Evolutionary conservation across 1,140 invertebrate species (phyloP).

Genomic region (Temnothorax longispinosus): DNA sequence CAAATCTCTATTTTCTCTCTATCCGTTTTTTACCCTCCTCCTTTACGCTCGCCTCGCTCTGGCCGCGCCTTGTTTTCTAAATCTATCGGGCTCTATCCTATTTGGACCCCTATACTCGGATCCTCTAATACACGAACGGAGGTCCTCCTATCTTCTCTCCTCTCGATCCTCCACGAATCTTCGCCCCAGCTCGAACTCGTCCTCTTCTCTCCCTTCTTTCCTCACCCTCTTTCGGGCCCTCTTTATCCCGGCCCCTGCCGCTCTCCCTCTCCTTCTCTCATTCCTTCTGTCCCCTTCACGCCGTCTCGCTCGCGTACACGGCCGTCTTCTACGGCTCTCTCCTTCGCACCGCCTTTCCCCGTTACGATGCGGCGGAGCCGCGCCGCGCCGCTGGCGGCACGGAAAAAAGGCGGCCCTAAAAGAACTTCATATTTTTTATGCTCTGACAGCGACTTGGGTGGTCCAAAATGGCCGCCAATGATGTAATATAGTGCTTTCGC

Average conservation of each 20-base stretch:
- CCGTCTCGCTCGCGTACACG: constrained; percentile 48
- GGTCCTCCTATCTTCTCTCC: constrained; percentile 39
- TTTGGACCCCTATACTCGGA: constrained; percentile 44
- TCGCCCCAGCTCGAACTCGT: constrained; percentile 14
- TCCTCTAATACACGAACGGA: constrained; percentile 11
- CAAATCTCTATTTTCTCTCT: constrained; percentile 10
- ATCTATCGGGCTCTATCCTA: constrained; percentile 35
- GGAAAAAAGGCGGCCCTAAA: constrained; percentile 86
- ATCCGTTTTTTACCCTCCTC: constrained; percentile 12
- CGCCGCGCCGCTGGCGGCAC: constrained; percentile 81
- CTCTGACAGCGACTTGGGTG: constrained; percentile 86
- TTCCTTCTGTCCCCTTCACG: constrained; percentile 41
- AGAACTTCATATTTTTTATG: constrained; percentile 87
- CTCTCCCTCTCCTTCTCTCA: constrained; percentile 40
- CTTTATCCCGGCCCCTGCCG: not conserved
- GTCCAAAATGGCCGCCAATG: constrained; percentile 86
- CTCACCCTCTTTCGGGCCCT: constrained; percentile 13
- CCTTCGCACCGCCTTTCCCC: constrained; percentile 78
- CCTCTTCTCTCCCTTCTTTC: constrained; percentile 30
- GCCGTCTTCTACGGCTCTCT: constrained; percentile 66
- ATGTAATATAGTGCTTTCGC: constrained; percentile 84
- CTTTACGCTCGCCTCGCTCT: not conserved
- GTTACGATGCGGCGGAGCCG: constrained; percentile 78
- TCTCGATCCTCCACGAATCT: constrained; percentile 31
- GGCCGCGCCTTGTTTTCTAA: constrained; percentile 48